Percentiles rank a stretch among this genome's conserved stretches.
These are phyloP conservation scores for Lycaena phlaeas DNA, from an alignment of 2,888 invertebrate species.

Conservation along the genomic window DNA sequence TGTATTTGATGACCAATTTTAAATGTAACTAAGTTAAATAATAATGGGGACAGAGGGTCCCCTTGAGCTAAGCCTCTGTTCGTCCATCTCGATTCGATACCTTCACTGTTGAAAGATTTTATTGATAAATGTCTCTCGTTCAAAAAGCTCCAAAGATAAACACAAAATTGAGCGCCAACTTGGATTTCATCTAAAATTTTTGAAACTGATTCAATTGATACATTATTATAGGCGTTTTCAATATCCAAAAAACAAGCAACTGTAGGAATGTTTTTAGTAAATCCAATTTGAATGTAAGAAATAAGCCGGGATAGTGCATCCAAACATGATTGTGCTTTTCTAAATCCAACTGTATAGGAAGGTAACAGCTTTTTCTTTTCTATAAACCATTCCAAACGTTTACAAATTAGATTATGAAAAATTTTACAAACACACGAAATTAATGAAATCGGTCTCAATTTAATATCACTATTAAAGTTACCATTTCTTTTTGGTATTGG, in stretches of 20 bases:
- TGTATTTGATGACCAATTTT: constrained; percentile 5
- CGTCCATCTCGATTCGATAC: neutral
- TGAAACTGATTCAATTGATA: constrained; percentile 1
- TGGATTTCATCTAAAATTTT: constrained; percentile 4
- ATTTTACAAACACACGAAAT: no score
- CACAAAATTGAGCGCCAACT: constrained; percentile 8
- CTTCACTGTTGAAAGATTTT: neutral
- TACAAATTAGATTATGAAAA: no score
- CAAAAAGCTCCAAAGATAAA: constrained; percentile 11
- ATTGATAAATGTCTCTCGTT: constrained; percentile 6
- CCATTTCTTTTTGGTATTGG: no score
- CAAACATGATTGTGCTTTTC: no score
- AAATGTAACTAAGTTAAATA: no score
- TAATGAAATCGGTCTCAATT: no score
- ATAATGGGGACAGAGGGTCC: no score
- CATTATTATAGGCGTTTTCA: constrained; percentile 10
- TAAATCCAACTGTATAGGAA: no score
- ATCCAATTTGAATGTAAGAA: constrained; percentile 10
- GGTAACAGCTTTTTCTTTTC: no score
- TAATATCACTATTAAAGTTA: no score
- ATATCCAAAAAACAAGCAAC: constrained; percentile 14
- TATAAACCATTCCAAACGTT: no score
- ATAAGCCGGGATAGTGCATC: no score
- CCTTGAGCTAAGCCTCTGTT: constrained; percentile 13
- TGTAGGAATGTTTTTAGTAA: constrained; percentile 6